Conservation (phyloP, 2,888 invertebrate genomes). For the Hyalella azteca region DNA sequence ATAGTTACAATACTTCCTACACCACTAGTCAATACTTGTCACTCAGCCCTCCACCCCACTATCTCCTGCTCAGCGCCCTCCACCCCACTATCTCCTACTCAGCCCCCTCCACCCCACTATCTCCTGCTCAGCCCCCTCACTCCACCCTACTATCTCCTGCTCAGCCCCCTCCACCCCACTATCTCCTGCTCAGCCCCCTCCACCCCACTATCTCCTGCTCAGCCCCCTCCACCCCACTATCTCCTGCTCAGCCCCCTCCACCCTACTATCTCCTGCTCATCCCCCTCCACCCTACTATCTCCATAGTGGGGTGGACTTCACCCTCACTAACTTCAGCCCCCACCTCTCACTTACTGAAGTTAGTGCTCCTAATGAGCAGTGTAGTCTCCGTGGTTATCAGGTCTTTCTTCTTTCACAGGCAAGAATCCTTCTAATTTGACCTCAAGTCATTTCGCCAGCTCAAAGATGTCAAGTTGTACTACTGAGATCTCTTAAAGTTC, state of each 20-base stretch:
- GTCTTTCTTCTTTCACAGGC: background rate
- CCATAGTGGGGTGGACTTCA: too few species aligned
- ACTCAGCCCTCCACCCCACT: too few species aligned
- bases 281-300: background rate
- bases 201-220: background rate
- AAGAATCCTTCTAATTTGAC: background rate
- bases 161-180: background rate
- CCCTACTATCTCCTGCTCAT: background rate
- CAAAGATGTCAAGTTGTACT: slow-evolving; percentile 5
- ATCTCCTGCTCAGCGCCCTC: too few species aligned
- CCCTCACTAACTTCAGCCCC: background rate
- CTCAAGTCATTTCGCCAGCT: background rate
- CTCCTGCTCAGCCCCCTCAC: too few species aligned
- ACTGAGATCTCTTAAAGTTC: background rate
- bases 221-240: background rate
- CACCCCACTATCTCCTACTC: too few species aligned
- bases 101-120: too few species aligned
- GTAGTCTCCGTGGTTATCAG: background rate
- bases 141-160: background rate
- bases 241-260: background rate
- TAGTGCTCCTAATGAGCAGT: background rate
- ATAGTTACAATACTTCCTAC: too few species aligned
- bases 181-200: background rate
- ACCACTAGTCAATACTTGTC: too few species aligned
- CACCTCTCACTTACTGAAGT: background rate